A percentile compares a stretch with the other conserved stretches of the same genome.
These are phyloP conservation scores for Euclidia mi DNA, from an alignment of 2,888 invertebrate genomes.

Conservation along the genomic window DNA sequence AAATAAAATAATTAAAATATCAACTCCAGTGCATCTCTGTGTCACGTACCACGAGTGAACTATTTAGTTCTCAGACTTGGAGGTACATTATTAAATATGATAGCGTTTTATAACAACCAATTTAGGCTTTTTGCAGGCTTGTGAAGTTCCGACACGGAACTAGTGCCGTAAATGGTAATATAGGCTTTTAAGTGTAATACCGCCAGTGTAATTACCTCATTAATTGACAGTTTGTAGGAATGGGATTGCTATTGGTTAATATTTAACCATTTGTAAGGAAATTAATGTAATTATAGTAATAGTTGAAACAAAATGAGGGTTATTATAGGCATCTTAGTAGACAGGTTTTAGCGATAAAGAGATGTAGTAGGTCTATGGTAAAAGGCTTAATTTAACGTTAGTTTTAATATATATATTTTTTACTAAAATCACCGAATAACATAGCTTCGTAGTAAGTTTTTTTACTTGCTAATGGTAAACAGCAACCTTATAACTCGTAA, in stretches of 20 bases:
- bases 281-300: too few species aligned
- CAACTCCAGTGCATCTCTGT: constrained; percentile 23
- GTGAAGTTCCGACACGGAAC: constrained; percentile 25
- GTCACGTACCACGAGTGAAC: constrained; percentile 25
- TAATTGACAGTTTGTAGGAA: constrained; percentile 37
- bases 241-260: constrained; percentile 22
- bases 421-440: too few species aligned
- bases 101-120: constrained; percentile 44
- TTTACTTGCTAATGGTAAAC: too few species aligned
- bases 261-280: neutral
- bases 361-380: too few species aligned
- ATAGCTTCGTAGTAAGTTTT: too few species aligned
- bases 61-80: constrained; percentile 31
- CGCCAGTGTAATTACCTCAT: constrained; percentile 44
- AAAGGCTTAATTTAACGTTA: too few species aligned
- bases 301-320: too few species aligned
- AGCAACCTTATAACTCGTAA: too few species aligned
- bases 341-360: too few species aligned
- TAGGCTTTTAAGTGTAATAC: constrained; percentile 32
- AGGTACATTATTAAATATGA: constrained; percentile 51
- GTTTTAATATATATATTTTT: too few species aligned
- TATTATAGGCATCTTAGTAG: too few species aligned
- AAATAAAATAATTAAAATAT: too few species aligned
- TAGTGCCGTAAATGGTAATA: constrained; percentile 25
- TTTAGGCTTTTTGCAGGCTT: constrained; percentile 46